phyloP scores from a whole-genome alignment of 2,888 invertebrate species.

The Linyphia triangularis region DNA sequence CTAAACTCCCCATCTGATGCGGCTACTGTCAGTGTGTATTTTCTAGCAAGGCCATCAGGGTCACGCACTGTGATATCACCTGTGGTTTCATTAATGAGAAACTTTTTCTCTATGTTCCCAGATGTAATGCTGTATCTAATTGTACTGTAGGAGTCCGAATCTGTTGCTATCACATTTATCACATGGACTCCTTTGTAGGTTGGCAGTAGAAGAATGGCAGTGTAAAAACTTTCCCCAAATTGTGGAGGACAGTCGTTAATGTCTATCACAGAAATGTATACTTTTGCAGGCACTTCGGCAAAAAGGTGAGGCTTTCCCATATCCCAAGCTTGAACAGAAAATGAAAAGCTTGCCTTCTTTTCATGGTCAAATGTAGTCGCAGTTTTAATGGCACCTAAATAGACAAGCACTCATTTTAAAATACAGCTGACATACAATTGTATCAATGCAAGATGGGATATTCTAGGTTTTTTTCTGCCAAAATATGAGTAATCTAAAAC shows the following conservation, averaged over 20 bases:
- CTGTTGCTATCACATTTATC: slow-evolving; percentile 84
- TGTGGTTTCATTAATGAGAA: slow-evolving; percentile 74
- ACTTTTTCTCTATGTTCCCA: slow-evolving; percentile 73
- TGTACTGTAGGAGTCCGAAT: slow-evolving; percentile 85
- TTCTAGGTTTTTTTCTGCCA: no score
- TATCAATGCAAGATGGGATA: no score
- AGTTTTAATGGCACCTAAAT: slow-evolving; percentile 88
- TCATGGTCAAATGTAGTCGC: slow-evolving; percentile 90
- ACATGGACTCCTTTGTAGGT: slow-evolving; percentile 87
- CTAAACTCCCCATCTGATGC: slow-evolving; percentile 84
- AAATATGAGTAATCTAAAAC: no score
- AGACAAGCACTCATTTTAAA: no score
- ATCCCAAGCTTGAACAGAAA: slow-evolving; percentile 91
- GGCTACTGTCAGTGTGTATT: slow-evolving; percentile 73
- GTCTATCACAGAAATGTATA: slow-evolving; percentile 88
- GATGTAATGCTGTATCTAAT: slow-evolving; percentile 65
- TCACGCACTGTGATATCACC: slow-evolving; percentile 74
- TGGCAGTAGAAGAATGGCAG: slow-evolving; percentile 88
- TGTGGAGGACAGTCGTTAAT: slow-evolving; percentile 94
- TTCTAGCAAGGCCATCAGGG: slow-evolving; percentile 64
- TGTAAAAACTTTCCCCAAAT: slow-evolving; percentile 86
- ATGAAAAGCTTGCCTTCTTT: slow-evolving; percentile 85
- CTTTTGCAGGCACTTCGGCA: slow-evolving; percentile 88
- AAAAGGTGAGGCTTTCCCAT: slow-evolving; percentile 90
- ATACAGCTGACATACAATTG: no score